These are phyloP conservation scores for Rhinichthys osculus DNA, from an alignment of 2,797 vertebrate genomes.

Conservation along the genomic window DNA sequence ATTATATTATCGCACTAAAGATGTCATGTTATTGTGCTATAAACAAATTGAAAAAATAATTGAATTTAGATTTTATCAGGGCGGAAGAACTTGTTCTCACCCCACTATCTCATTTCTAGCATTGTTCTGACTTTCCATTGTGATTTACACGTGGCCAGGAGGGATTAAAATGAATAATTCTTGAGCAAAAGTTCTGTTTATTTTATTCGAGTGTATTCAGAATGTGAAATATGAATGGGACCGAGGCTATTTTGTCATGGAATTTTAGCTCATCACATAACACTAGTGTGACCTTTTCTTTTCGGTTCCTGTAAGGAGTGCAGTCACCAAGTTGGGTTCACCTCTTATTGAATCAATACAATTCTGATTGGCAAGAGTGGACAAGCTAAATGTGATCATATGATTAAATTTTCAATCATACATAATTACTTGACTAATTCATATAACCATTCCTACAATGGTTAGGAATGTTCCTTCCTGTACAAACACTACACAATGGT, in stretches of 20 bases:
- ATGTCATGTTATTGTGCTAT: constrained; percentile 44
- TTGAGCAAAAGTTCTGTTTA: constrained; percentile 17
- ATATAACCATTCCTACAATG: not conserved
- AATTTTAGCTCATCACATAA: not conserved
- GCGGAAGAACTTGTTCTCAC: constrained; percentile 29
- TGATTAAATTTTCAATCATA: not conserved
- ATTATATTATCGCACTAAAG: not conserved
- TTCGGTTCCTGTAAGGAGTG: constrained; percentile 1
- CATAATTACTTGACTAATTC: not conserved
- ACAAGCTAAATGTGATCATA: not conserved
- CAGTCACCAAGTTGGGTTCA: not conserved
- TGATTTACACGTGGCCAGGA: constrained; percentile 17
- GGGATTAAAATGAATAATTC: constrained; percentile 34
- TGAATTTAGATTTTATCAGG: constrained; percentile 49
- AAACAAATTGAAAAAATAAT: constrained; percentile 52
- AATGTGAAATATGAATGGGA: constrained; percentile 23
- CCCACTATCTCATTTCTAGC: constrained; percentile 26
- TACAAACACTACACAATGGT: not conserved
- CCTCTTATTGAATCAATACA: not conserved
- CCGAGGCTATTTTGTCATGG: not conserved
- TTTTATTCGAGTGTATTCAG: constrained; percentile 31
- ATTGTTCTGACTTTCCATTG: constrained; percentile 16
- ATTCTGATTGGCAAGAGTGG: not conserved
- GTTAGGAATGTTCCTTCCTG: not conserved
- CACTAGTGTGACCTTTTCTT: constrained; percentile 1